A percentile compares a stretch with the other conserved stretches of the same genome.
Conservation (phyloP, 2,888 invertebrate species). For the Chaitophorus viminalis region DNA sequence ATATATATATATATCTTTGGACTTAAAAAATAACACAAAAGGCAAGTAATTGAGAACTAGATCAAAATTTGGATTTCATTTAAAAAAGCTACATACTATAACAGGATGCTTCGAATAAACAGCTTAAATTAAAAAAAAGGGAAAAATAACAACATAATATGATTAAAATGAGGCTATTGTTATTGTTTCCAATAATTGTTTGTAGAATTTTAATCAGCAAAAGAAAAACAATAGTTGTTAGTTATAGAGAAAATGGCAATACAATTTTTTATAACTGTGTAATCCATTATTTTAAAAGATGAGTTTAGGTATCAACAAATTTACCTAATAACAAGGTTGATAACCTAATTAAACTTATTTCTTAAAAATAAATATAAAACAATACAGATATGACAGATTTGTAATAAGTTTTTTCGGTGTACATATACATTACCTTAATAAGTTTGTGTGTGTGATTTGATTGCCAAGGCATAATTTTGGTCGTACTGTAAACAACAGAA, state of each 20-base stretch:
- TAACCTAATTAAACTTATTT: slow-evolving; percentile 38
- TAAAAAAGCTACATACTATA: slow-evolving; percentile 45
- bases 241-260: slow-evolving; percentile 29
- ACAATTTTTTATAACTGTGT: slow-evolving; percentile 32
- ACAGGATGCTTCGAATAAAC: slow-evolving; percentile 47
- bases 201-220: slow-evolving; percentile 25
- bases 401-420: slow-evolving; percentile 37
- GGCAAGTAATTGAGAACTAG: slow-evolving; percentile 44
- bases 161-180: slow-evolving; percentile 44
- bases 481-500: slow-evolving; percentile 48
- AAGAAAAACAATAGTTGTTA: slow-evolving; percentile 27
- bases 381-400: slow-evolving; percentile 53
- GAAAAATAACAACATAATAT: slow-evolving; percentile 44
- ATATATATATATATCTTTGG: slow-evolving; percentile 42
- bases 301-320: slow-evolving; percentile 54
- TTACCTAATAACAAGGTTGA: slow-evolving; percentile 50
- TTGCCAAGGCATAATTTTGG: slow-evolving; percentile 55
- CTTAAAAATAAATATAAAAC: slow-evolving; percentile 28
- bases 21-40: slow-evolving; percentile 58
- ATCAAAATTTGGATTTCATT: slow-evolving; percentile 51
- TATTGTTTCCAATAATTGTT: slow-evolving; percentile 49
- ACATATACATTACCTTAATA: slow-evolving; percentile 57
- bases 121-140: slow-evolving; percentile 17
- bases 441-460: slow-evolving; percentile 49
- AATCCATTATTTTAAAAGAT: slow-evolving; percentile 20